phyloP scores from a whole-genome alignment of 2,113 vertebrate species.

The Charina bottae region DNA sequence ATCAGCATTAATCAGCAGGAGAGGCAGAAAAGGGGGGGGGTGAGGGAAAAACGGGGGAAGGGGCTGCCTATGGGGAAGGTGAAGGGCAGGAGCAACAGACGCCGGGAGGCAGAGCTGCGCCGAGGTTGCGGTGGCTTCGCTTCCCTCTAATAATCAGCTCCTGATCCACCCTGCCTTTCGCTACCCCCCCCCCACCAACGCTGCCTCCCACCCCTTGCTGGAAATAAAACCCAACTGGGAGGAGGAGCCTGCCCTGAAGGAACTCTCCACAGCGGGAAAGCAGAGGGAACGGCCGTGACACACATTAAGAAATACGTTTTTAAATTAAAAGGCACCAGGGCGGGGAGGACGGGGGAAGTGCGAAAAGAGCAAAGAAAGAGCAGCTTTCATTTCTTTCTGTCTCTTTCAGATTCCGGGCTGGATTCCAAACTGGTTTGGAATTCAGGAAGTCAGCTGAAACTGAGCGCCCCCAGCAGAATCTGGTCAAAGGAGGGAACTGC shows the following conservation, averaged over 20 bases:
- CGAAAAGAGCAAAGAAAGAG: not conserved
- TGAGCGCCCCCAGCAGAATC: not conserved
- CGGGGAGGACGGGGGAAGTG: not conserved
- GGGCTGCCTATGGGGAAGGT: not conserved
- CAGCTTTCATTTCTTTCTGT: too few relatives aligned
- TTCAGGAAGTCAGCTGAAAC: too few relatives aligned
- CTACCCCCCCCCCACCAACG: not conserved
- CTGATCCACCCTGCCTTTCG: not conserved
- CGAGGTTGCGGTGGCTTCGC: fast-evolving
- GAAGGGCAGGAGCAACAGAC: not conserved
- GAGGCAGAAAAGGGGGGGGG: not conserved
- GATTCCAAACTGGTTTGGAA: not conserved
- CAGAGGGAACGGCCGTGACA: not conserved
- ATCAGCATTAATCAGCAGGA: not conserved
- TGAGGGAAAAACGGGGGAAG: not conserved
- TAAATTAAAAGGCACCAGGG: not conserved
- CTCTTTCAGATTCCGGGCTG: not conserved
- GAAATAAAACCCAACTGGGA: not conserved
- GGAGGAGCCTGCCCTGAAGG: not conserved
- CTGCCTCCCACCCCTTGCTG: not conserved
- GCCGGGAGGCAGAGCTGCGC: not conserved
- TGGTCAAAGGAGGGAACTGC: not conserved
- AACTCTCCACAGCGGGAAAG: not conserved
- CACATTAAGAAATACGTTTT: fast-evolving
- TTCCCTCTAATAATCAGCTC: not conserved